A percentile compares a stretch with the other conserved stretches of the same genome.
Evolutionary conservation across 2,888 invertebrate genomes (phyloP).

Genomic region (Nezara viridula): DNA sequence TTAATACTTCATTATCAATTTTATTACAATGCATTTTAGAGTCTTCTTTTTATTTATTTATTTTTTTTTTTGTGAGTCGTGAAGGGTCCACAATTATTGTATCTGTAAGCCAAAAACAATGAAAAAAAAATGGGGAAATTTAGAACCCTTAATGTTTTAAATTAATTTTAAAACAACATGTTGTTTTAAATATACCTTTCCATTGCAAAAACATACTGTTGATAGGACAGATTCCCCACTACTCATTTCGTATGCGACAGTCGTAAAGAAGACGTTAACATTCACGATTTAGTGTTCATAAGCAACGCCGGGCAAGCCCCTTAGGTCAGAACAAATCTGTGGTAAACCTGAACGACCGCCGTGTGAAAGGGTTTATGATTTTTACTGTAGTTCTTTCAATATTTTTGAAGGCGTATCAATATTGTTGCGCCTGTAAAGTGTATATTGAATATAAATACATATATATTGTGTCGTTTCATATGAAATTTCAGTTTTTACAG

Average conservation of each 20-base stretch:
- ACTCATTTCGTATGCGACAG: background rate
- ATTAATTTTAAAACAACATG: too few species aligned
- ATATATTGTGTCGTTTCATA: too few species aligned
- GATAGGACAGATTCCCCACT: background rate
- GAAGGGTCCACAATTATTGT: background rate
- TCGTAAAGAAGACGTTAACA: slow-evolving; percentile 1
- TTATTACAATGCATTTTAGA: too few species aligned
- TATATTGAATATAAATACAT: too few species aligned
- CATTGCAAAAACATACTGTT: background rate
- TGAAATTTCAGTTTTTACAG: too few species aligned
- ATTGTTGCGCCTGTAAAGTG: too few species aligned
- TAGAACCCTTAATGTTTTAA: background rate
- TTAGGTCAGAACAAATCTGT: background rate
- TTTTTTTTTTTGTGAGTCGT: background rate
- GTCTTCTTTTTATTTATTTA: background rate
- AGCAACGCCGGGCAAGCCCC: background rate
- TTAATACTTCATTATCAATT: too few species aligned
- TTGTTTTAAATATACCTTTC: background rate
- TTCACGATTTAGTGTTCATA: background rate
- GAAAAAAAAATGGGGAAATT: background rate
- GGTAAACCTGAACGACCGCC: background rate
- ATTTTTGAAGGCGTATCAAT: too few species aligned
- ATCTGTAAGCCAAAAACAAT: background rate
- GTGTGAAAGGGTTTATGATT: background rate
- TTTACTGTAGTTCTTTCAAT: too few species aligned